Base-by-base conservation (phyloP, 2,888 invertebrate genomes). In the Augiades crinisus region DNA sequence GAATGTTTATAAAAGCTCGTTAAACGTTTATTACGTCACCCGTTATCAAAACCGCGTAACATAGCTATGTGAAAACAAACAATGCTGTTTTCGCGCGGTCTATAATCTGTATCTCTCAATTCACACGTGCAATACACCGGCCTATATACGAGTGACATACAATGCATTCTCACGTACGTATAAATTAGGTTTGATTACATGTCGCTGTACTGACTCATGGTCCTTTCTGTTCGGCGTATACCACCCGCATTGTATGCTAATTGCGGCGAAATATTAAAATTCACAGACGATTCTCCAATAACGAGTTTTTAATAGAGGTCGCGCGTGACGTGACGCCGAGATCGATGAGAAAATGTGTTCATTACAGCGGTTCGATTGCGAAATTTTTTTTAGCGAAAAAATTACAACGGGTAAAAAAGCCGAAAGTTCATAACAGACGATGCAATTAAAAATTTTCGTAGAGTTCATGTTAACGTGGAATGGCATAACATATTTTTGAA, bases 241-340 rank as follows among this genome's bases (percentile, higher is more conserved):
- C 63, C 64, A 63, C 62, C 54, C 51, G 67, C 67, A 82, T 82
- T 82, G 82, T 82, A 81, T 83, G 81, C 70, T 67, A 82, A 83
- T 82, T 58, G 53, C 53, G 41, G 60, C 60, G 59, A 70, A 63
- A 60, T 54, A 65, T 72, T 68, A 64, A 64, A 61, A 72, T 74
- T 70, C 67, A 62, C 65, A 56, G 63, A 63, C 62, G 43, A 43
- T 50, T 50, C 43, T 58, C 62, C 53, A 43, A 54, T 71, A 73
- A 79, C 75, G 64, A 58, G 57, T 59, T 68, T 75, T 73, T 75
- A 78, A 78, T 74, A 71, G 66, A 58, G 60, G 41, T 40, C 45
- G 51, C 27, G 41, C 47, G 53, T 58, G 61, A 61, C 57, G 49
- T 17, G 31, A 1, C 5, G 14, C 5, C 3, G 24, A 16, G 27